Percentiles rank a stretch among this genome's conserved stretches.
phyloP scores from a whole-genome alignment of 2,113 vertebrate genomes.

The Donacobius atricapilla region DNA sequence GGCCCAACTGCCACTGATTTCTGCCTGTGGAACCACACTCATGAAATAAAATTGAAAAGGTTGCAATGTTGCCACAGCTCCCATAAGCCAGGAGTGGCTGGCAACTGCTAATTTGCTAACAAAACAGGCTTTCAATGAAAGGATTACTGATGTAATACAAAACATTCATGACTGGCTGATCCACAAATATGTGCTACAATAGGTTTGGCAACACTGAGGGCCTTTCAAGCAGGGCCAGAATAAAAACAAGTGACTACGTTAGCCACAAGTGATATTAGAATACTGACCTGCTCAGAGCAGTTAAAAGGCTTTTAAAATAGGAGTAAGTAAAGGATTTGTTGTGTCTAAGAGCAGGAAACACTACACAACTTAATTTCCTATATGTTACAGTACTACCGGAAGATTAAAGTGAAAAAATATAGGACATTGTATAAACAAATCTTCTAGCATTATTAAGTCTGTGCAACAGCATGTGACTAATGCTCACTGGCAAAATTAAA shows the following conservation, averaged over 20 bases:
- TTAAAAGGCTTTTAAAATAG: neutral
- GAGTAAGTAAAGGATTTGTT: neutral
- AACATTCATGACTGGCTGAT: neutral
- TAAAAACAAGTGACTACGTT: neutral
- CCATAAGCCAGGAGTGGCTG: neutral
- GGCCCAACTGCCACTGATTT: neutral
- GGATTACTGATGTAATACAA: neutral
- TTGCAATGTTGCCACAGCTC: neutral
- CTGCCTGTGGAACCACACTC: neutral
- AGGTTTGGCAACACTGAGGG: neutral
- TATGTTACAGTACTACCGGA: neutral
- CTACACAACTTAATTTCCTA: neutral
- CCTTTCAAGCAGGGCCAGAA: neutral
- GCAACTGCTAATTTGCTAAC: neutral
- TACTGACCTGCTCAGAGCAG: neutral
- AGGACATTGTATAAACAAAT: conserved; percentile 9
- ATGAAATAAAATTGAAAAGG: neutral
- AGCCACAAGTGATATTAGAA: neutral
- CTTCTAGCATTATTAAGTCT: conserved; percentile 28
- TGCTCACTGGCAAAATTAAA: conserved; percentile 17
- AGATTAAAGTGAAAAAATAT: neutral
- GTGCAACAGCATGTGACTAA: conserved; percentile 32
- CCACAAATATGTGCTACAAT: neutral
- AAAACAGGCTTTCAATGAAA: neutral
- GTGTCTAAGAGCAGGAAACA: neutral